Conservation (phyloP, 35 echinoderm and acorn worm genomes). For the Diadema setosum region DNA sequence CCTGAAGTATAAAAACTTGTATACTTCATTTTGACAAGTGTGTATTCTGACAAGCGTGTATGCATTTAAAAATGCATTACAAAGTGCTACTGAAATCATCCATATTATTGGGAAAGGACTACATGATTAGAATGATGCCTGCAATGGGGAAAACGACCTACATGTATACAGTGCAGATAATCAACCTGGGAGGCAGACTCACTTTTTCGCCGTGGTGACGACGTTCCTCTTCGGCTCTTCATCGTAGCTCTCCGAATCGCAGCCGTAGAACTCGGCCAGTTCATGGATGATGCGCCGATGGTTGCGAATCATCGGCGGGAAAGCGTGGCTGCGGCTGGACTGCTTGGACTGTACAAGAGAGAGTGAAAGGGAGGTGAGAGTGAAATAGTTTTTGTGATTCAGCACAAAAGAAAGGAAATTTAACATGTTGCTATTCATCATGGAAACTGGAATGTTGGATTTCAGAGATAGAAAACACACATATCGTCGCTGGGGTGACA, state of each 20-base stretch:
- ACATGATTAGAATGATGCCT: neutral
- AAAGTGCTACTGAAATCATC: neutral
- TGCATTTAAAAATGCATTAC: no score
- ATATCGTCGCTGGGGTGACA: no score
- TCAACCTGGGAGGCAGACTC: no score
- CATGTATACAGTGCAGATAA: neutral
- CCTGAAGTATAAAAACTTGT: no score
- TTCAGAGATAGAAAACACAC: no score
- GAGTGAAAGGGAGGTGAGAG: no score
- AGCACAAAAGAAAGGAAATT: no score
- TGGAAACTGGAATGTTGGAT: no score
- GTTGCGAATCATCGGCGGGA: constrained; percentile 77
- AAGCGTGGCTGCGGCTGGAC: constrained; percentile 70
- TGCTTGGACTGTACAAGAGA: constrained; percentile 75
- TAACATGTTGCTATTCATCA: no score
- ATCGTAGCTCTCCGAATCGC: constrained; percentile 92
- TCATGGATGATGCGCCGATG: constrained; percentile 83
- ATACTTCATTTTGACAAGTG: no score
- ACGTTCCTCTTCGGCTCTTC: constrained; percentile 92
- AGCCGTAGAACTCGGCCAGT: constrained; percentile 86
- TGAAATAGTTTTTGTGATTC: no score
- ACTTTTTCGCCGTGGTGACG: constrained; percentile 87
- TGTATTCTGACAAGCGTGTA: no score
- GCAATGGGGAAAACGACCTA: neutral
- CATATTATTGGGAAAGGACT: neutral